Percentiles rank a stretch among this genome's conserved stretches.
These are phyloP conservation scores for Poeciliopsis occidentalis DNA, from an alignment of 2,113 vertebrate species.

Conservation along the genomic window DNA sequence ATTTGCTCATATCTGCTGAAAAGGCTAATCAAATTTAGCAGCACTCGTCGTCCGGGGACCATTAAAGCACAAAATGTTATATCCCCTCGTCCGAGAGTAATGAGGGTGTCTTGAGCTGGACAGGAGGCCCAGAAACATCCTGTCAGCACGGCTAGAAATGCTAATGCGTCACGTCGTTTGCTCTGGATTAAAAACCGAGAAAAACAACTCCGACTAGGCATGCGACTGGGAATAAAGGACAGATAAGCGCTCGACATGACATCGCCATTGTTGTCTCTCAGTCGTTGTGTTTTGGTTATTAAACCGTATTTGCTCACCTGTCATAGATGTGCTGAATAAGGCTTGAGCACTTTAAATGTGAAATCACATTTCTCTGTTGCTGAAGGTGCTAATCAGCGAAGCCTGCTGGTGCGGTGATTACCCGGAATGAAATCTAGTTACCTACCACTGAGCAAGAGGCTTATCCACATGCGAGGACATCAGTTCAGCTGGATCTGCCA, in stretches of 20 bases:
- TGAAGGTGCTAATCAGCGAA: conserved; percentile 33
- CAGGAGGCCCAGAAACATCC: neutral
- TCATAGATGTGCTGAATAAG: conserved; percentile 11
- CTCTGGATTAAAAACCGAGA: neutral
- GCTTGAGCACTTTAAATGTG: conserved; percentile 20
- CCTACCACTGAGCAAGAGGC: conserved; percentile 32
- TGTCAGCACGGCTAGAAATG: conserved; percentile 3
- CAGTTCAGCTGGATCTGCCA: conserved; percentile 6
- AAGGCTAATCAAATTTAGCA: neutral
- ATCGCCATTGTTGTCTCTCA: conserved; percentile 11
- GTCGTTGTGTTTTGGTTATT: conserved; percentile 19
- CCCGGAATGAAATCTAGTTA: conserved; percentile 36
- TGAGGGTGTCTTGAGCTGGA: neutral
- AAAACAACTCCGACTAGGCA: neutral
- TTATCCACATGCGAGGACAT: conserved; percentile 36
- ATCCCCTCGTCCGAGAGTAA: neutral
- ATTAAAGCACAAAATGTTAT: neutral
- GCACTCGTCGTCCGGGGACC: neutral
- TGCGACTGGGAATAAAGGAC: neutral
- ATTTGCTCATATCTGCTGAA: neutral
- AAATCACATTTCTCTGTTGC: conserved; percentile 29
- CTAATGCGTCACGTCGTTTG: conserved; percentile 3
- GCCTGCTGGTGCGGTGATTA: conserved; percentile 38
- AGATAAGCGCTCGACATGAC: neutral
- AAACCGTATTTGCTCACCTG: conserved; percentile 22